These are phyloP conservation scores for Aphaenogaster ashmeadi DNA, from an alignment of 1,140 invertebrate species.

Conservation along the genomic window DNA sequence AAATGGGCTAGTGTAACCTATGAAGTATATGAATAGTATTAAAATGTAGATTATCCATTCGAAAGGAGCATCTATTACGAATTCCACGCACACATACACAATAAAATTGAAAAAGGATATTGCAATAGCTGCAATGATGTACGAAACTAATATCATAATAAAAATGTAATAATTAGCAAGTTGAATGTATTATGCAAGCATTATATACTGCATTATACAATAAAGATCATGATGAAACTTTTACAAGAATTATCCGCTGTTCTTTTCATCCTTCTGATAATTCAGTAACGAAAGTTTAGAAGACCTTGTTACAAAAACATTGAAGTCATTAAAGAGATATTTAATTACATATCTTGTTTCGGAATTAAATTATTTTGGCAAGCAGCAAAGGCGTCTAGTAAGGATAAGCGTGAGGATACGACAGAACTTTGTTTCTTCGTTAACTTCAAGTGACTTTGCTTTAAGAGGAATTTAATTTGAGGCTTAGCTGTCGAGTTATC, in stretches of 20 bases:
- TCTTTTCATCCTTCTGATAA: conserved; percentile 5
- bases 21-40: neutral
- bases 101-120: neutral
- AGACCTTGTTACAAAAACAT: conserved; percentile 21
- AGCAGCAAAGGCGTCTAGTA: neutral
- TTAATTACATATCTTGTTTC: conserved; percentile 47
- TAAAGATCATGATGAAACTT: neutral
- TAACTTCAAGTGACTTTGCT: conserved; percentile 55
- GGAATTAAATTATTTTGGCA: conserved; percentile 51
- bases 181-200: neutral
- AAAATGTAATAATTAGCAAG: neutral
- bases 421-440: conserved; percentile 53
- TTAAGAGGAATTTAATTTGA: conserved; percentile 62
- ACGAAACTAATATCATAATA: neutral
- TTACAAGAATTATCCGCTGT: neutral
- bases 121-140: neutral
- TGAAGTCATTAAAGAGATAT: conserved; percentile 12
- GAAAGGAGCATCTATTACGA: neutral
- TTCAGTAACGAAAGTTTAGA: neutral
- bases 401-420: neutral
- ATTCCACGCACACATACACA: neutral
- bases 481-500: conserved; percentile 42
- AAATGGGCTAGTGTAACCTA: neutral
- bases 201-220: neutral
- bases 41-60: neutral